phyloP scores from a whole-genome alignment of 2,888 invertebrate species.

The Melieria omissa region DNA sequence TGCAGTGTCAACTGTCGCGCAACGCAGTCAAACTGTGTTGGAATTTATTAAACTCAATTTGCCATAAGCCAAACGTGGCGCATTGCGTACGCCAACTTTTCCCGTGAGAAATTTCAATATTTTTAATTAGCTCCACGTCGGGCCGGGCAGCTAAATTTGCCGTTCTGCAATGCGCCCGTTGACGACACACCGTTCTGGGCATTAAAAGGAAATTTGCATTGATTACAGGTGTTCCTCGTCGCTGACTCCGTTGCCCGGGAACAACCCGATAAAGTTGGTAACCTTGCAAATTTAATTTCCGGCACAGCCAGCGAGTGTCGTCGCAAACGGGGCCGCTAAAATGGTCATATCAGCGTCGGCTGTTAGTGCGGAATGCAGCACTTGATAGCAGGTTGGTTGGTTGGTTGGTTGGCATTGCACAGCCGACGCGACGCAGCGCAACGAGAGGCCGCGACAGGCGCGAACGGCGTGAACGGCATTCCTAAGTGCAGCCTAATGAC shows the following conservation, averaged over 20 bases:
- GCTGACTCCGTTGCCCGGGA: background rate
- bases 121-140: constrained; percentile 51
- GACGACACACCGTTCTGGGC: background rate
- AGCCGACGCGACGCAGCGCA: constrained; percentile 1
- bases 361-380: constrained; percentile 18
- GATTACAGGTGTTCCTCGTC: background rate
- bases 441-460: background rate
- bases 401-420: background rate
- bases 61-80: constrained; percentile 59
- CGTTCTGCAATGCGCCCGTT: background rate
- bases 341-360: constrained; percentile 1
- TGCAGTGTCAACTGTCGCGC: background rate
- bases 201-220: background rate
- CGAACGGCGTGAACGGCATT: constrained; percentile 44
- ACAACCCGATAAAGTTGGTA: constrained; percentile 42
- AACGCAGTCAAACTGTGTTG: constrained; percentile 31
- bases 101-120: constrained; percentile 63
- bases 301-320: background rate
- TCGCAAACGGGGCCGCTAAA: background rate
- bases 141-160: background rate
- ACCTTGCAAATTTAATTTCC: constrained; percentile 44
- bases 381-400: background rate
- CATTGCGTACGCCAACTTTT: constrained; percentile 56
- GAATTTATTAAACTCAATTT: constrained; percentile 55
- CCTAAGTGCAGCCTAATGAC: constrained; percentile 59